Conservation (phyloP, 92 coral and sea anemone genomes). For the Plumapathes pennacea region DNA sequence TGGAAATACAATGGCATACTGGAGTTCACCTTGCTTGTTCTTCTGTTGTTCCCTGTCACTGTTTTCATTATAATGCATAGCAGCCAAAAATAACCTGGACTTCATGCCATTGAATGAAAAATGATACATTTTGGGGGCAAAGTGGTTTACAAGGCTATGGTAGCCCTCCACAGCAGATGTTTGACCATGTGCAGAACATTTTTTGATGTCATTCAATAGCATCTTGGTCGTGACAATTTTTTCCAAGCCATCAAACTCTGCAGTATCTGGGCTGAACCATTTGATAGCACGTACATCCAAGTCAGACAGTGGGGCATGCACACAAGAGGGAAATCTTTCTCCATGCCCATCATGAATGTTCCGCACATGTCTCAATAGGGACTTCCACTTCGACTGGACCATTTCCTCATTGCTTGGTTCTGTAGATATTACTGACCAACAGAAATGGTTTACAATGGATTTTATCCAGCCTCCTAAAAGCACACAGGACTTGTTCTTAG, state of each 20-base stretch:
- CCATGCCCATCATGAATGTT: slow-evolving; percentile 31
- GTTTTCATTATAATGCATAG: too few relatives aligned
- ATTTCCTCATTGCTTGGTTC: too few relatives aligned
- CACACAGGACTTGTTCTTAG: slow-evolving; percentile 11
- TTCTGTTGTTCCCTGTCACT: too few relatives aligned
- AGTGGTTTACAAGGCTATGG: slow-evolving; percentile 40
- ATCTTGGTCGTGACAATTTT: slow-evolving; percentile 21
- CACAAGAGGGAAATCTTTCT: slow-evolving; percentile 17
- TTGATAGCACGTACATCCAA: too few relatives aligned
- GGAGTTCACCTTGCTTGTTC: too few relatives aligned
- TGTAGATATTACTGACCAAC: slow-evolving; percentile 41
- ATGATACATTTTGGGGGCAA: slow-evolving; percentile 47
- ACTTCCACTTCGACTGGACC: slow-evolving; percentile 42
- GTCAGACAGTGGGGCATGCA: too few relatives aligned
- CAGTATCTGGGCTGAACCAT: too few relatives aligned
- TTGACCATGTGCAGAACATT: slow-evolving; percentile 39
- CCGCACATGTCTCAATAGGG: slow-evolving; percentile 19
- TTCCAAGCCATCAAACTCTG: too few relatives aligned
- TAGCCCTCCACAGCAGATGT: slow-evolving; percentile 49
- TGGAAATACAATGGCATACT: too few relatives aligned
- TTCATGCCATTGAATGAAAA: slow-evolving; percentile 39
- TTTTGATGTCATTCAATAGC: slow-evolving; percentile 11
- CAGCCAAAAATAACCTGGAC: too few relatives aligned
- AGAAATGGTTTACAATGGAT: slow-evolving; percentile 37
- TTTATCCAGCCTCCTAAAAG: slow-evolving; percentile 26